Evolutionary conservation across 1,140 invertebrate genomes (phyloP), one percentile per base, ranked within the genome.

Genomic region (Macrobrachium rosenbergii): DNA sequence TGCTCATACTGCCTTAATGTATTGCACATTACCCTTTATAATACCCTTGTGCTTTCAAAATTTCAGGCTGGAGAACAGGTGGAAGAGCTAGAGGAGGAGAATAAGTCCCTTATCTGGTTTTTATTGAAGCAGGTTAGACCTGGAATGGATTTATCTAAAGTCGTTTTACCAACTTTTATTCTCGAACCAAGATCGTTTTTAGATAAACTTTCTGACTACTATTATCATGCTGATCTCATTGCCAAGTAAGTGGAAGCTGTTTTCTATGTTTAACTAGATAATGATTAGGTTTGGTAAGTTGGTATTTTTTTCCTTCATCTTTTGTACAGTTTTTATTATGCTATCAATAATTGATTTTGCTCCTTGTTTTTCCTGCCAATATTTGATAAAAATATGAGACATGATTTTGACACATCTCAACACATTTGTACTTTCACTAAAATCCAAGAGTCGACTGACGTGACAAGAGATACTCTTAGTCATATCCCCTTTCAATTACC

Each of bases 101-200:
- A 99, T 92, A 98, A 98, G 92, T 97, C 96, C 37, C 92, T 99
- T 58, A 95, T 99, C 90, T 98, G 97, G 97, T 97, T 96, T 90
- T 93, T 99, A 21, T 93, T 99, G 90, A 98, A 98, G 92, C 97
- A 99, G 94, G 96, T 98, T 90, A 93, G 97, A 37, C 98, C 98
- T 23, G 97, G 98, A 23, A 98, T 98, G 97, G 98, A 98, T 93
- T 92, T 99, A n/a, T 98, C 96, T 77, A 97, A 89, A 73, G 93
- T 94, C 60, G 93, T 93, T 11, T 91, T 94, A 67, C 94, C 94
- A 16, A 94, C 93, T 8, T 94, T 94, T 90, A 94, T 94, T 52
- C 90, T 99, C 78, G 98, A 99, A 91, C 97, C 97, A 21, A 92
- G 97, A 82, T 98, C 97, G 3, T 98, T 99, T 92, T 92, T 99